Evolutionary conservation across 2,797 vertebrate genomes (phyloP).

Genomic region (Acrocephalus scirpaceus): DNA sequence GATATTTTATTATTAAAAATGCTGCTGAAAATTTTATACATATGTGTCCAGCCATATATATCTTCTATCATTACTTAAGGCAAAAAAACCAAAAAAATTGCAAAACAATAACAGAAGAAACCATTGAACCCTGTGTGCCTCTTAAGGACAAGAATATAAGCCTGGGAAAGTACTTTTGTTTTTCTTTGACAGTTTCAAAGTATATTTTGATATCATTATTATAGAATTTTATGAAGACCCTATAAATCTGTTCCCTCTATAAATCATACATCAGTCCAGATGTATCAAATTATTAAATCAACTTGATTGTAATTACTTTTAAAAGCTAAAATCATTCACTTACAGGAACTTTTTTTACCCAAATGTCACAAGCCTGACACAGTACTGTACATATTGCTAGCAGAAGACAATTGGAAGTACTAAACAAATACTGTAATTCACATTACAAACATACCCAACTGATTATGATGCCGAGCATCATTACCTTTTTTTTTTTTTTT

Average conservation of each 20-base stretch:
- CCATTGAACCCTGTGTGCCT: constrained; percentile 85
- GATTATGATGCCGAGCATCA: constrained; percentile 76
- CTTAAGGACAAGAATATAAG: constrained; percentile 83
- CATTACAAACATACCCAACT: constrained; percentile 87
- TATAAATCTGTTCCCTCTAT: constrained; percentile 73
- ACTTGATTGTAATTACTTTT: constrained; percentile 73
- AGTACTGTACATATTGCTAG: constrained; percentile 94
- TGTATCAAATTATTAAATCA: constrained; percentile 74
- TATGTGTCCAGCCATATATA: constrained; percentile 96
- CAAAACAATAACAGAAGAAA: constrained; percentile 88
- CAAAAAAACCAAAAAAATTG: constrained; percentile 83
- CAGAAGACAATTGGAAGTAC: constrained; percentile 90
- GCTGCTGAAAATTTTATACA: constrained; percentile 98
- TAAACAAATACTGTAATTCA: constrained; percentile 84
- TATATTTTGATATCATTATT: constrained; percentile 66
- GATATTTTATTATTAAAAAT: constrained; percentile 98
- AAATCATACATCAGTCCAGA: constrained; percentile 72
- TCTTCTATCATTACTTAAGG: constrained; percentile 93
- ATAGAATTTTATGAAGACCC: constrained; percentile 77
- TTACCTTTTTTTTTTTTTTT: constrained; percentile 59
- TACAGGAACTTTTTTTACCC: constrained; percentile 81
- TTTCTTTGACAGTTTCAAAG: constrained; percentile 76
- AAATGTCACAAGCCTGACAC: constrained; percentile 90
- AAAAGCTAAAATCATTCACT: constrained; percentile 92
- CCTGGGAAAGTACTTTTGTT: constrained; percentile 82